Evolutionary conservation across 35 echinoderm and acorn worm species (phyloP).

Genomic region (Apostichopus japonicus): DNA sequence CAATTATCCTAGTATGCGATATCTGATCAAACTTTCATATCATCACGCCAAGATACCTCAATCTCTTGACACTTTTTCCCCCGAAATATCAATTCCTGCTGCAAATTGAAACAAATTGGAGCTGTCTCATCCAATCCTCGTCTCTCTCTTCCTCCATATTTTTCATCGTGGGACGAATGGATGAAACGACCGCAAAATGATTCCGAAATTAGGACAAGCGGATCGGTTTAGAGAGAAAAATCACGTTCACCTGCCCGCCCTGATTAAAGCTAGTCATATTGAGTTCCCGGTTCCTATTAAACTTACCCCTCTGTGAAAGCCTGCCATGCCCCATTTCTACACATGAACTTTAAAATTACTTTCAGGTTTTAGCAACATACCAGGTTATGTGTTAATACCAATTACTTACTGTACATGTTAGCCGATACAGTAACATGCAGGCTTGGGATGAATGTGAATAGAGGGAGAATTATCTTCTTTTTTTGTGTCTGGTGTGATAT

Average conservation of each 20-base stretch:
- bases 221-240: background rate
- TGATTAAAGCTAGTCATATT: background rate
- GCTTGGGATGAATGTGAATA: too few species aligned
- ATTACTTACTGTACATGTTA: too few species aligned
- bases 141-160: background rate
- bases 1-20: too few species aligned
- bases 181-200: background rate
- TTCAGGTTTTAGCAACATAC: too few species aligned
- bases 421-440: too few species aligned
- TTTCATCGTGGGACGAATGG: background rate
- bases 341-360: too few species aligned
- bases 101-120: background rate
- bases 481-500: too few species aligned
- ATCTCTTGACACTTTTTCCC: too few species aligned
- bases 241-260: background rate
- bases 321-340: background rate
- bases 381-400: too few species aligned
- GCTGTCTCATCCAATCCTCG: background rate
- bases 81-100: background rate
- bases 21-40: too few species aligned
- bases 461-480: too few species aligned
- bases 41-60: too few species aligned
- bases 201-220: background rate
- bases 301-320: background rate
- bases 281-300: background rate